Evolutionary conservation across 2,797 vertebrate species (phyloP).

Genomic region (Chiloscyllium punctatum): DNA sequence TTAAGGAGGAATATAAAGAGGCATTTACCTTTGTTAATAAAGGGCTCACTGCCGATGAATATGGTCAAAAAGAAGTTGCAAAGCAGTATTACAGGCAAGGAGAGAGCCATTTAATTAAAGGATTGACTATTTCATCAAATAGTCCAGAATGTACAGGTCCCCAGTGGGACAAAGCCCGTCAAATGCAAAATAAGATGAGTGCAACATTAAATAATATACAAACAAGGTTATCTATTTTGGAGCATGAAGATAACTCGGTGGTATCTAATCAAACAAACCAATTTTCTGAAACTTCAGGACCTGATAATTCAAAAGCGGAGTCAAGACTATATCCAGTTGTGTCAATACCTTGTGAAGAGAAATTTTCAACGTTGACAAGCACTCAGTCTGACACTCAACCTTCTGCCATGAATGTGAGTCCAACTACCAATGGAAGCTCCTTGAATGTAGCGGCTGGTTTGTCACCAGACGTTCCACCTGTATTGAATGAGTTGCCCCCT

Average conservation of each 20-base stretch:
- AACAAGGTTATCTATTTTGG: conserved; percentile 67
- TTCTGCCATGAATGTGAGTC: conserved; percentile 45
- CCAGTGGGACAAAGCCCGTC: conserved; percentile 76
- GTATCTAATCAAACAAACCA: conserved; percentile 9
- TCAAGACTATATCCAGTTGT: conserved; percentile 61
- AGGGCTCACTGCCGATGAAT: conserved; percentile 78
- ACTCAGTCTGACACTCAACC: conserved; percentile 47
- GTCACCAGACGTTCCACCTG: conserved; percentile 45
- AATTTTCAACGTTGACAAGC: conserved; percentile 54
- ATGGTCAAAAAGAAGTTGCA: conserved; percentile 70
- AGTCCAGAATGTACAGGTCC: conserved; percentile 63
- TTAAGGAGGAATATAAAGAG: conserved; percentile 80
- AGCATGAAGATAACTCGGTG: conserved; percentile 48
- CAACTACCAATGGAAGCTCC: conserved; percentile 42
- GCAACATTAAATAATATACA: conserved; percentile 83
- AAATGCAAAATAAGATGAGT: conserved; percentile 92
- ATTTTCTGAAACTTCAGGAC: conserved; percentile 39
- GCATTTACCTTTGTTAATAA: conserved; percentile 82
- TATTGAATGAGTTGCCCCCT: conserved; percentile 69
- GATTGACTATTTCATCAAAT: conserved; percentile 63
- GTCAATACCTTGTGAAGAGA: conserved; percentile 61
- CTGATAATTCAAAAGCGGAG: conserved; percentile 41
- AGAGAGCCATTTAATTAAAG: conserved; percentile 73
- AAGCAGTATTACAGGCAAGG: conserved; percentile 74
- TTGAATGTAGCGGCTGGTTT: conserved; percentile 48